Conservation (phyloP, 1,140 invertebrate species). For the Scylla paramamosain region DNA sequence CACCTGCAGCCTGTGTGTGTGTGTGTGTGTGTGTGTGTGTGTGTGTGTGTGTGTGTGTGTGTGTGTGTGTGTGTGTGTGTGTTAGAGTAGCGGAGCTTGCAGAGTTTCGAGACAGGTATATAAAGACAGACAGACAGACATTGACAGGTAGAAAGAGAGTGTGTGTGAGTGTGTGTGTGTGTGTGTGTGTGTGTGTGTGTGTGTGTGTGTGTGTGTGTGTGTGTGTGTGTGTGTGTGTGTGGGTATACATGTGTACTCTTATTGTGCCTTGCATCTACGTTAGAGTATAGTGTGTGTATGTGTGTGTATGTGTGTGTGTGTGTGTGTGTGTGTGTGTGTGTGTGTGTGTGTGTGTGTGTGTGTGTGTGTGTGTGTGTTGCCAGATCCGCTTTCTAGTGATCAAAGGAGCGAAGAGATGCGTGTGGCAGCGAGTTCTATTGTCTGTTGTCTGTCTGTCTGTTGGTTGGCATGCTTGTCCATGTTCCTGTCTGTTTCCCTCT, state of each 20-base stretch:
- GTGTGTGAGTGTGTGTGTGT: too few relatives aligned
- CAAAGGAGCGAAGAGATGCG: not conserved
- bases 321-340: constrained; percentile 15
- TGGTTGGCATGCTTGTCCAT: not conserved
- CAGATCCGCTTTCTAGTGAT: constrained; percentile 21
- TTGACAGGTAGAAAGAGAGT: too few relatives aligned
- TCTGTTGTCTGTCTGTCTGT: not conserved
- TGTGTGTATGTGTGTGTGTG: constrained; percentile 12
- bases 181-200: not conserved
- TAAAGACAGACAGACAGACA: too few relatives aligned
- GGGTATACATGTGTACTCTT: too few relatives aligned
- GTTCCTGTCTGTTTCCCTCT: not conserved
- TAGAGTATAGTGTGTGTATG: not conserved
- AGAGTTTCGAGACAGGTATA: too few relatives aligned
- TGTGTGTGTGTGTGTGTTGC: not conserved
- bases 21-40: constrained; percentile 20
- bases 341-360: constrained; percentile 3
- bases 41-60: constrained; percentile 16
- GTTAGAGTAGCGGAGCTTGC: too few relatives aligned
- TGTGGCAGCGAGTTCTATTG: not conserved
- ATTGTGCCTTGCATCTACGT: not conserved
- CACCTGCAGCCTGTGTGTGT: not conserved
- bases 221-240: too few relatives aligned
- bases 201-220: too few relatives aligned
- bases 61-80: not conserved